Evolutionary conservation across 2,888 invertebrate species (phyloP), one percentile per base, ranked within the genome.

Genomic region (Villa cingulata): DNA sequence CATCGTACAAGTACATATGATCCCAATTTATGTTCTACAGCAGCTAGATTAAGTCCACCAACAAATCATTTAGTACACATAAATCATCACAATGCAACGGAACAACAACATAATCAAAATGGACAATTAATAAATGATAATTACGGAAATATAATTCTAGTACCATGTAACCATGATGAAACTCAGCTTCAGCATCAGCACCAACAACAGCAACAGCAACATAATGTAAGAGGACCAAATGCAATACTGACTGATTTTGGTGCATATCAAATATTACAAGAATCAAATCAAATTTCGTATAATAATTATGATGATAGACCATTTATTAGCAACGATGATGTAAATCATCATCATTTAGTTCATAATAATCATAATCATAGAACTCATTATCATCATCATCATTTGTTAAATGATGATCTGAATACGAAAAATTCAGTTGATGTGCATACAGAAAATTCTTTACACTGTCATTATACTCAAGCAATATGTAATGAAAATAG

Each of bases 21-120:
- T 29, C 49, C 49, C 15, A 49, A 49, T 49, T 42, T 47, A 43
- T 47, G 47, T 29, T 47, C 43, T 10, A 19, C 47, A 14, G 46
- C 49, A 6, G 41, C 46, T 14, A 27, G 46, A 10, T 46, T 42
- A 14, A 38, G 42, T 9, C 48, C 48, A 4, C 45, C 41, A 27
- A n/a, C n/a, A n/a, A 7, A 4, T 16, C 36, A 36, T 36, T 32
- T 32, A n/a, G n/a, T n/a, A 16, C 34, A 41, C 34, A 17, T 34
- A 4, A 41, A 34, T 36, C 32, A 46, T 20, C 40, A 29, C 10
- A 40, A 45, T 20, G 39, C 39, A 19, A 40, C 32, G 7, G 23
- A 23, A 23, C 34, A 34, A 20, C 20, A 34, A 10, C 18, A 20
- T 9, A 36, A n/a, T 20, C 20, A 20, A 9, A 16, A 34, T 19